phyloP scores from a whole-genome alignment of 2,113 vertebrate genomes.

The Osmerus mordax region DNA sequence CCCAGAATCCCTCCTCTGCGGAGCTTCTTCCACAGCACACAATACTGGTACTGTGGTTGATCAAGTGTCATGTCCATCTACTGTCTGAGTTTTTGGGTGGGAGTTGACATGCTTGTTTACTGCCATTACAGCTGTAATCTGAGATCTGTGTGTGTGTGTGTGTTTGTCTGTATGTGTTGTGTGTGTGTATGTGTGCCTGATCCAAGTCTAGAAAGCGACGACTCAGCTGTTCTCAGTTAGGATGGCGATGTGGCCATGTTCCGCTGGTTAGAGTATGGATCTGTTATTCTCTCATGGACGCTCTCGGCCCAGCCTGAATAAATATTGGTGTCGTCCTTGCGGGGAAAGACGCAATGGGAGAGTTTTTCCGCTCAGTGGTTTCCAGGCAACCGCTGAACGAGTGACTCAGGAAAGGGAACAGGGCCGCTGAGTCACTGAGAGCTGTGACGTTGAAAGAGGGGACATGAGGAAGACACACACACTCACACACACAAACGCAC shows the following conservation, averaged over 20 bases:
- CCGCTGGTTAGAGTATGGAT: conserved; percentile 37
- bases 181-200: too few species aligned
- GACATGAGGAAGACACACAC: conserved; percentile 41
- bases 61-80: background rate
- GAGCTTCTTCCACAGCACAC: too few species aligned
- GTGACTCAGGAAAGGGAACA: conserved; percentile 71
- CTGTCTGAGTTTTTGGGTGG: background rate
- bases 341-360: conserved; percentile 76
- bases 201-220: conserved; percentile 47
- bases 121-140: too few species aligned
- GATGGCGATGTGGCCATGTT: conserved; percentile 44
- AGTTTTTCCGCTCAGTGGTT: conserved; percentile 67
- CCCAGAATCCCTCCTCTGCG: too few species aligned
- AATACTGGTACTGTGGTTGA: too few species aligned
- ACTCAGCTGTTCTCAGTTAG: conserved; percentile 40
- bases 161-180: too few species aligned
- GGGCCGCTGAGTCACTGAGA: conserved; percentile 71
- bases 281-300: conserved; percentile 60
- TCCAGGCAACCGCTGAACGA: conserved; percentile 72
- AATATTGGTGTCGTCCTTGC: conserved; percentile 66
- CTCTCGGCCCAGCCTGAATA: conserved; percentile 70
- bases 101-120: too few species aligned
- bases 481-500: conserved; percentile 12
- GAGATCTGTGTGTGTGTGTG: too few species aligned
- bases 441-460: conserved; percentile 65